Evolutionary conservation across 2,888 invertebrate genomes (phyloP).

Genomic region (Xestia rhomboidea): DNA sequence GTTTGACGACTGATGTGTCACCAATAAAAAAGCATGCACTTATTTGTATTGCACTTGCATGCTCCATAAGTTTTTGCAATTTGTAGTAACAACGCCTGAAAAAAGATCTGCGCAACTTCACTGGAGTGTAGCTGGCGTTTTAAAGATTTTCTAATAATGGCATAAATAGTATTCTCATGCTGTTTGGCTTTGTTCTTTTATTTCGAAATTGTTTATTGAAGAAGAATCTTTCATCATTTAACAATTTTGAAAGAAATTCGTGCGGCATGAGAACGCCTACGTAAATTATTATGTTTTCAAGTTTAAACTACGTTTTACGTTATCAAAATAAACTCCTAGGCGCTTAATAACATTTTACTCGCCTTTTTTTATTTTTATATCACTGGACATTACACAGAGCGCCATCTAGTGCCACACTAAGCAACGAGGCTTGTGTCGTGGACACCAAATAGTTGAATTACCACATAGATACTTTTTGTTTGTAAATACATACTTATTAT

Average conservation of each 20-base stretch:
- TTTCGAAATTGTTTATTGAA: not conserved
- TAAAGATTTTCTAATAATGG: not conserved
- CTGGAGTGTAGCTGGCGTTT: not conserved
- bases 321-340: not conserved
- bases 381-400: too few species aligned
- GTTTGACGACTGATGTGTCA: not conserved
- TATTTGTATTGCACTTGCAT: slow-evolving; percentile 16
- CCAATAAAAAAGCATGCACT: too few species aligned
- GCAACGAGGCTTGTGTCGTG: too few species aligned
- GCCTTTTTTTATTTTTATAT: too few species aligned
- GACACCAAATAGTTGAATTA: too few species aligned
- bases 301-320: not conserved
- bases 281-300: not conserved
- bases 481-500: too few species aligned
- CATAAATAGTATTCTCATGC: not conserved
- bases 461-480: too few species aligned
- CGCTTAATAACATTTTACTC: not conserved
- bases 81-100: not conserved
- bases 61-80: not conserved
- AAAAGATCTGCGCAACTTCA: not conserved
- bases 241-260: not conserved
- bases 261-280: slow-evolving; percentile 1
- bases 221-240: not conserved
- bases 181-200: not conserved
- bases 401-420: too few species aligned